Percentiles rank a stretch among this genome's conserved stretches.
Conservation (phyloP, 2,888 invertebrate species). For the Andrena fulva region DNA sequence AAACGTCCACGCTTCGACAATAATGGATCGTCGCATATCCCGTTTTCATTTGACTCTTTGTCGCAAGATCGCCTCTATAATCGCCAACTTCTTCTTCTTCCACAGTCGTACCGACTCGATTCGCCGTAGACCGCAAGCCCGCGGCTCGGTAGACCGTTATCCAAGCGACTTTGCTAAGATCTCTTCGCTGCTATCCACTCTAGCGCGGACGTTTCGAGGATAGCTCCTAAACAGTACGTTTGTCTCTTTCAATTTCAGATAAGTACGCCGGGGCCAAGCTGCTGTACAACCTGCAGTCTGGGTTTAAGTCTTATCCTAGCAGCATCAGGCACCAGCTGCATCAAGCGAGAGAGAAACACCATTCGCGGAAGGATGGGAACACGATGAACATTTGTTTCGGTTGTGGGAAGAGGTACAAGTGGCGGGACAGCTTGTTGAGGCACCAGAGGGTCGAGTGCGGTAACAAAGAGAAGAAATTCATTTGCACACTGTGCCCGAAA, state of each 20-base stretch:
- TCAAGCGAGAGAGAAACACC: slow-evolving; percentile 12
- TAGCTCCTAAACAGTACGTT: slow-evolving; percentile 34
- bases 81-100: too few species aligned
- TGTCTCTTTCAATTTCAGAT: slow-evolving; percentile 60
- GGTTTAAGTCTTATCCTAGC: slow-evolving; percentile 7
- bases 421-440: slow-evolving; percentile 69
- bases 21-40: not conserved
- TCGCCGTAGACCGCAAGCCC: too few species aligned
- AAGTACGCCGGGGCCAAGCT: slow-evolving; percentile 39
- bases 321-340: not conserved
- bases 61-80: not conserved
- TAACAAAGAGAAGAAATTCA: slow-evolving; percentile 83
- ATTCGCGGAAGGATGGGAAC: slow-evolving; percentile 13
- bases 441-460: slow-evolving; percentile 78
- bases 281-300: slow-evolving; percentile 32
- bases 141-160: not conserved
- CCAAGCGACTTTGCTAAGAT: not conserved
- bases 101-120: too few species aligned
- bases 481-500: slow-evolving; percentile 81
- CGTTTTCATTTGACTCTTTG: too few species aligned
- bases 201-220: not conserved
- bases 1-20: not conserved
- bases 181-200: slow-evolving; percentile 3
- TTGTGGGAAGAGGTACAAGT: slow-evolving; percentile 73
- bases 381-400: slow-evolving; percentile 55